phyloP scores from a whole-genome alignment of 2,797 vertebrate genomes.

The Acipenser oxyrinchus region DNA sequence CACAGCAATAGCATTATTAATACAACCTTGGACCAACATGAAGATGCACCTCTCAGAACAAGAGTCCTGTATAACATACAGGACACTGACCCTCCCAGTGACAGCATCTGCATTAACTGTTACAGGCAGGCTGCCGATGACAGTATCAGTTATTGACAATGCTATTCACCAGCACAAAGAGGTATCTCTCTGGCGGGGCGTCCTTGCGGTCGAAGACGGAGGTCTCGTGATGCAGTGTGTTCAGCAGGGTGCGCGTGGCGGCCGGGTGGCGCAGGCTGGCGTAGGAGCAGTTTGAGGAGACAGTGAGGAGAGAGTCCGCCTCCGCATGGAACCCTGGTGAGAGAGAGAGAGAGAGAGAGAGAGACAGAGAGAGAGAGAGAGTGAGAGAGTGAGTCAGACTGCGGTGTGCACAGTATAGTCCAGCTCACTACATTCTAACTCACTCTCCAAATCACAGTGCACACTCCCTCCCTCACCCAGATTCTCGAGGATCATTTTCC shows the following conservation, averaged over 20 bases:
- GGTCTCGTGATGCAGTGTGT: slow-evolving; percentile 55
- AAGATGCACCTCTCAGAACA: too few relatives aligned
- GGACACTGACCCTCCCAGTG: not conserved
- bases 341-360: not conserved
- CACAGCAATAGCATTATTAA: too few relatives aligned
- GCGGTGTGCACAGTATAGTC: not conserved
- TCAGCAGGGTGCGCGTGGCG: slow-evolving; percentile 51
- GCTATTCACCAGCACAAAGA: slow-evolving; percentile 67
- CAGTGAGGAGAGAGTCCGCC: slow-evolving; percentile 60
- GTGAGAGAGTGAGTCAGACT: not conserved
- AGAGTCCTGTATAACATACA: too few relatives aligned
- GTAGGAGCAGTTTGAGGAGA: slow-evolving; percentile 54
- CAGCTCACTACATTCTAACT: not conserved
- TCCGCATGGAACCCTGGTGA: slow-evolving; percentile 66
- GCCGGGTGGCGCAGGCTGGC: slow-evolving; percentile 64
- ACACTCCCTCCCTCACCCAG: slow-evolving; percentile 47
- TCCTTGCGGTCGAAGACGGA: slow-evolving; percentile 54
- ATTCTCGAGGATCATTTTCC: slow-evolving; percentile 67
- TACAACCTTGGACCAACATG: too few relatives aligned
- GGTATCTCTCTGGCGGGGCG: slow-evolving; percentile 68
- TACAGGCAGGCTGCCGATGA: too few relatives aligned
- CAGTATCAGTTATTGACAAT: too few relatives aligned
- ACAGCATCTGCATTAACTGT: too few relatives aligned
- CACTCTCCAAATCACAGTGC: not conserved
- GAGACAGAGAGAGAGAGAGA: not conserved